Percentiles rank a stretch among this genome's conserved stretches.
These are phyloP conservation scores for Poecile montanus DNA, from an alignment of 2,797 vertebrate genomes.

Conservation along the genomic window DNA sequence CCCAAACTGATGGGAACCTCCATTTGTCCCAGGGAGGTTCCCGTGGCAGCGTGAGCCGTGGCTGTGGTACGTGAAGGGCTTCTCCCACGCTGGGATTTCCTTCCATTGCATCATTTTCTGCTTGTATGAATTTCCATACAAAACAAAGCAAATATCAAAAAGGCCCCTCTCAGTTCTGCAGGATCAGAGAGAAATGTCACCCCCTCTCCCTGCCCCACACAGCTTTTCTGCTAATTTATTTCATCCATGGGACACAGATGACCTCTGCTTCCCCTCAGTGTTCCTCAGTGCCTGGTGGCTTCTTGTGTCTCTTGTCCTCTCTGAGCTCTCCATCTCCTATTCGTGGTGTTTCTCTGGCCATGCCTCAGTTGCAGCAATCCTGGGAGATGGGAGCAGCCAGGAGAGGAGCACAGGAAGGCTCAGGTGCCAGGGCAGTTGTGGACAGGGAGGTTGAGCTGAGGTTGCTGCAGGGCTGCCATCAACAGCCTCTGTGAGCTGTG, in stretches of 20 bases:
- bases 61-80: not conserved
- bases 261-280: fast-evolving
- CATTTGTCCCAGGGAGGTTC: not conserved
- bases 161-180: not conserved
- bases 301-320: not conserved
- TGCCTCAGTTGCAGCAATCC: not conserved
- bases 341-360: not conserved
- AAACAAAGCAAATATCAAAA: not conserved
- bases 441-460: not conserved
- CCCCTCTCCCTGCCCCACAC: fast-evolving
- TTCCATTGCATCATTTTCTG: not conserved
- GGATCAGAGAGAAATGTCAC: not conserved
- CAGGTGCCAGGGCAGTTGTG: not conserved
- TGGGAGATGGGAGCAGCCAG: not conserved
- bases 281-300: not conserved
- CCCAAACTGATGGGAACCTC: not conserved
- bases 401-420: not conserved
- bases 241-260: not conserved
- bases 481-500: fast-evolving
- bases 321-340: not conserved
- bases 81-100: not conserved
- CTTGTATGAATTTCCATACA: not conserved
- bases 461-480: not conserved
- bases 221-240: not conserved
- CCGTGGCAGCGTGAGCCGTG: fast-evolving